These are phyloP conservation scores for Eulimnadia texana DNA, from an alignment of 1,140 invertebrate genomes.

Conservation along the genomic window DNA sequence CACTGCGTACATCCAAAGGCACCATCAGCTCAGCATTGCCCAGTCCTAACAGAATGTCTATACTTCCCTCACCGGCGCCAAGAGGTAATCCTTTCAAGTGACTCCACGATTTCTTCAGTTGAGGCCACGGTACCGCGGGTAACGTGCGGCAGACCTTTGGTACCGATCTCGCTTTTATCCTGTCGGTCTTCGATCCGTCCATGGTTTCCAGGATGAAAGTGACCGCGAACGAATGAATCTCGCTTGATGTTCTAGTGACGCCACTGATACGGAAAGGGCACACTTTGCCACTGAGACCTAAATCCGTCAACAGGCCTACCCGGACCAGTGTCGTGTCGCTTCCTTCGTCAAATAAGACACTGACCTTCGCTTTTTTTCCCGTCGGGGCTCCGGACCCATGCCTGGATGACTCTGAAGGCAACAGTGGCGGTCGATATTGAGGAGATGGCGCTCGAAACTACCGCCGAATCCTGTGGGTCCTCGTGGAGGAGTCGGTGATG, in stretches of 20 bases:
- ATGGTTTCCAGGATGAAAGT: not conserved
- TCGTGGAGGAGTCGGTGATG: too few species aligned
- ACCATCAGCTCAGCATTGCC: conserved; percentile 4
- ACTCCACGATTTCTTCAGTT: not conserved
- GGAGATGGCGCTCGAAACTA: too few species aligned
- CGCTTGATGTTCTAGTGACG: not conserved
- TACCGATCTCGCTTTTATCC: not conserved
- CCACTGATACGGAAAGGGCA: not conserved
- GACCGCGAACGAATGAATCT: not conserved
- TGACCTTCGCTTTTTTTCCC: not conserved
- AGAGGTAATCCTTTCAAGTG: not conserved
- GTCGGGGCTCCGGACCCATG: not conserved
- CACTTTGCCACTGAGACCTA: not conserved
- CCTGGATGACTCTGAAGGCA: not conserved
- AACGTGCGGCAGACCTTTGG: not conserved
- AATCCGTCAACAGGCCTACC: not conserved
- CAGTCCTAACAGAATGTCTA: conserved; percentile 3
- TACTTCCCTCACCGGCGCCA: not conserved
- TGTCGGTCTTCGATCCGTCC: not conserved
- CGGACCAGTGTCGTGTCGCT: conserved; percentile 1
- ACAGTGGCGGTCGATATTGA: too few species aligned
- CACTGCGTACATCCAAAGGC: not conserved
- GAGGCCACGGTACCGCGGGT: not conserved
- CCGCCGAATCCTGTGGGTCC: too few species aligned
- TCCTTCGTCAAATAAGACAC: conserved; percentile 3